Conservation (phyloP, 1,140 invertebrate species). For the Diabrotica virgifera region DNA sequence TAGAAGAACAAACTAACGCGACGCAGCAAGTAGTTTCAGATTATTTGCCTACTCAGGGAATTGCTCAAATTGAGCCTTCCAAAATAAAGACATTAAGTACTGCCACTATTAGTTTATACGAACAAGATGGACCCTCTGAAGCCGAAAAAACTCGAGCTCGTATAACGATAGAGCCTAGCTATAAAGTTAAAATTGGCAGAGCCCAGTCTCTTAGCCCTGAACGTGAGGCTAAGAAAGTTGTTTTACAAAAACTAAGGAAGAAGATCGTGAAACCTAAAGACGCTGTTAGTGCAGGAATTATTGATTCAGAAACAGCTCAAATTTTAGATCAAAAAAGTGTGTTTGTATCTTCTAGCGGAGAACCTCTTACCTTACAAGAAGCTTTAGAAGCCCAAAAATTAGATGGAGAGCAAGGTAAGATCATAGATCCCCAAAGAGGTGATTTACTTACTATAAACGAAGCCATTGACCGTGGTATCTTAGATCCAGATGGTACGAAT, state of each 20-base stretch:
- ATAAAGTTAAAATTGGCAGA: conserved; percentile 61
- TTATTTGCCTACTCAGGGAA: conserved; percentile 40
- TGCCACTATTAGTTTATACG: conserved; percentile 45
- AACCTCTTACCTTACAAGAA: conserved; percentile 66
- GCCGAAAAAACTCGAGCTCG: conserved; percentile 58
- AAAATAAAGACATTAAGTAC: conserved; percentile 46
- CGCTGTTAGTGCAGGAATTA: conserved; percentile 68
- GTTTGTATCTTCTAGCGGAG: conserved; percentile 56
- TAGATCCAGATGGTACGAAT: conserved; percentile 75
- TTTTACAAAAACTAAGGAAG: conserved; percentile 76
- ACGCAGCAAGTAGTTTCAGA: background rate
- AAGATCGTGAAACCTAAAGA: conserved; percentile 68
- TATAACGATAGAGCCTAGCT: conserved; percentile 66
- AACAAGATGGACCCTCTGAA: conserved; percentile 49
- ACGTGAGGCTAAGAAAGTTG: conserved; percentile 63
- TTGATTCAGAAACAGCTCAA: conserved; percentile 70
- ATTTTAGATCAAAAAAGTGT: conserved; percentile 61
- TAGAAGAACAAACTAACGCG: conserved; percentile 47
- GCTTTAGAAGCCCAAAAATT: conserved; percentile 73
- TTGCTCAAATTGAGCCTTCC: conserved; percentile 34
- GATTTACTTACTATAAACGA: conserved; percentile 76
- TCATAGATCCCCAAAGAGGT: conserved; percentile 80
- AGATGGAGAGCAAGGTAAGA: conserved; percentile 70
- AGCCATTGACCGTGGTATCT: conserved; percentile 78
- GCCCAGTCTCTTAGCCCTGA: conserved; percentile 56